Percentiles rank a stretch among this genome's conserved stretches.
Evolutionary conservation across 2,113 vertebrate genomes (phyloP).

Genomic region (Cromileptes altivelis): DNA sequence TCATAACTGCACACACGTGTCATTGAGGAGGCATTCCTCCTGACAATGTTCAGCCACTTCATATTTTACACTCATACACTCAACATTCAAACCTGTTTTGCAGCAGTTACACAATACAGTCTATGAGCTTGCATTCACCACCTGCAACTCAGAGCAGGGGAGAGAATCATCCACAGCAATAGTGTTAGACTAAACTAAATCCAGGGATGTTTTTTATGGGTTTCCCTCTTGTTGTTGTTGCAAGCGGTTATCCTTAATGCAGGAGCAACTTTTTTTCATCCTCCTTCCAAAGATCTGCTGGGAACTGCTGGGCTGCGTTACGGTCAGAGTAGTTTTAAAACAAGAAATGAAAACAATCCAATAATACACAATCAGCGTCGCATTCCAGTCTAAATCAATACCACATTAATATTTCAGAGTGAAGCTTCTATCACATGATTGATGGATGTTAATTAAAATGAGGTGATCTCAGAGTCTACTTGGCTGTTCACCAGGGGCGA

Average conservation of each 20-base stretch:
- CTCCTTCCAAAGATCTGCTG: not conserved
- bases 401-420: conserved; percentile 41
- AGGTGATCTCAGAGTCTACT: conserved; percentile 40
- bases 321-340: conserved; percentile 22
- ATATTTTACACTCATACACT: conserved; percentile 14
- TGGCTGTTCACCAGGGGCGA: conserved; percentile 46
- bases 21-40: conserved; percentile 64
- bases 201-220: not conserved
- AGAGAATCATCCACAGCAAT: not conserved
- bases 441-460: conserved; percentile 52
- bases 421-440: conserved; percentile 35
- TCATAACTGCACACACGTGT: conserved; percentile 46
- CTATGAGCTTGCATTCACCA: conserved; percentile 25
- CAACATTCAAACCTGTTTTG: conserved; percentile 76
- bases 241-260: not conserved
- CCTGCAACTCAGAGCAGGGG: conserved; percentile 5
- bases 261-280: not conserved
- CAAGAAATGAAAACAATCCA: conserved; percentile 31
- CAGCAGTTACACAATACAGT: conserved; percentile 61
- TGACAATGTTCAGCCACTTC: conserved; percentile 19
- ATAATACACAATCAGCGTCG: conserved; percentile 5
- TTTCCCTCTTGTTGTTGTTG: not conserved
- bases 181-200: not conserved
- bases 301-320: not conserved
- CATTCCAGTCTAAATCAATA: conserved; percentile 29